Percentiles rank a stretch among this genome's conserved stretches.
Evolutionary conservation across 92 coral and sea anemone genomes (phyloP).

Genomic region (Porites rus): DNA sequence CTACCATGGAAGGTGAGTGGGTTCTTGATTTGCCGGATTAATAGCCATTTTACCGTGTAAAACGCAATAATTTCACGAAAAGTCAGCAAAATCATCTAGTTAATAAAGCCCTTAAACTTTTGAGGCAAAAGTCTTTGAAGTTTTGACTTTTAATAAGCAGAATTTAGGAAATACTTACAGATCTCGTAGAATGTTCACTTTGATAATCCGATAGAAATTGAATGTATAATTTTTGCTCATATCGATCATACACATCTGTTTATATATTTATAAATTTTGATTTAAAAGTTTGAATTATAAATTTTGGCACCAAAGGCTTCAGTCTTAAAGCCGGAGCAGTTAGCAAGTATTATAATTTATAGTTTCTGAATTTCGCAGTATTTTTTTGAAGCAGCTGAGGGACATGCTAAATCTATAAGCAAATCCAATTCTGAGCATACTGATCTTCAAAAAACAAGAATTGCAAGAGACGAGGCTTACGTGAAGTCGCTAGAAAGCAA

Average conservation of each 20-base stretch:
- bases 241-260: no score
- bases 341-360: constrained; percentile 22
- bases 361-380: constrained; percentile 43
- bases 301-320: constrained; percentile 32
- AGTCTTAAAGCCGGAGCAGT: constrained; percentile 56
- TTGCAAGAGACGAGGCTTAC: constrained; percentile 57
- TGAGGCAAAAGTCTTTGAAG: not conserved
- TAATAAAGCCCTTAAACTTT: no score
- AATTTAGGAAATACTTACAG: not conserved
- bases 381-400: constrained; percentile 37
- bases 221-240: not conserved
- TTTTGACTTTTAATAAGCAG: not conserved
- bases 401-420: constrained; percentile 20
- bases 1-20: no score
- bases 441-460: constrained; percentile 47
- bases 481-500: constrained; percentile 45
- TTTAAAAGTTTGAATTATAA: not conserved
- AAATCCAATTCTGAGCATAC: constrained; percentile 2
- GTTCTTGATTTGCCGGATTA: no score
- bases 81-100: no score
- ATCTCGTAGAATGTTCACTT: constrained; percentile 29
- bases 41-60: no score
- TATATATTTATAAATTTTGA: not conserved
- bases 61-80: no score
- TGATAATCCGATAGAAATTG: constrained; percentile 8